Evolutionary conservation across 2,888 invertebrate species (phyloP), one percentile per base, ranked within the genome.

Genomic region (Aphidius colemani): DNA sequence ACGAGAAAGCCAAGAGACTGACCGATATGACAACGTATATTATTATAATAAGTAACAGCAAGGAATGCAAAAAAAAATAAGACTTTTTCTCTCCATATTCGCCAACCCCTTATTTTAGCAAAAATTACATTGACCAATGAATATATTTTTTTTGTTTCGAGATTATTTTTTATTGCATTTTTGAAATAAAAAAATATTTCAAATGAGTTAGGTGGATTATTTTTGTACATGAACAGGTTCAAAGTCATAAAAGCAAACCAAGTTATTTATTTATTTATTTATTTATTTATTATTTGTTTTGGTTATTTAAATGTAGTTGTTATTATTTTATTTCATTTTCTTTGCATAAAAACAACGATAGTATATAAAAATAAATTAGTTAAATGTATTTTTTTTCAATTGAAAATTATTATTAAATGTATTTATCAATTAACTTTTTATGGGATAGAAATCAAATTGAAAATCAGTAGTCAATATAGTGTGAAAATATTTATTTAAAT

Each of bases 21-120:
- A 41, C 50, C 30, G 45, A 56, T 59, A 59, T 63, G 59, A 60
- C 59, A 56, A 51, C 57, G 62, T 57, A 46, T 41, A 63, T 63
- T 63, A 59, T 59, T 59, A 59, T 30, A 30, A 4, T 30, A 30
- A 13, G 13, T 63, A 53, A 63, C 53, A 57, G 45, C 58, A 39
- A 58, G 53, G 58, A 63, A 63, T 63, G 63, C 10, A 18, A 44
- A 40, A 44, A 9, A 59, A 49, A 39, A 40, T 43, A 13, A 9
- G 2, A 48, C 5, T 30, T 30, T 30, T 2, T 30, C 5, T 30
- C 5, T 30, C 5, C 4, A 4, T 30, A 0, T 30, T 30, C 5
- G 2, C 3, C 30, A 30, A 30, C 30, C 30, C 30, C 30, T 30
- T 11, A 49, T 49, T 49, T 49, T n/a, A 11, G 3, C 3, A 7